Evolutionary conservation across 2,797 vertebrate species (phyloP), one percentile per base, ranked within the genome.

Genomic region (Rousettus madagascariensis): DNA sequence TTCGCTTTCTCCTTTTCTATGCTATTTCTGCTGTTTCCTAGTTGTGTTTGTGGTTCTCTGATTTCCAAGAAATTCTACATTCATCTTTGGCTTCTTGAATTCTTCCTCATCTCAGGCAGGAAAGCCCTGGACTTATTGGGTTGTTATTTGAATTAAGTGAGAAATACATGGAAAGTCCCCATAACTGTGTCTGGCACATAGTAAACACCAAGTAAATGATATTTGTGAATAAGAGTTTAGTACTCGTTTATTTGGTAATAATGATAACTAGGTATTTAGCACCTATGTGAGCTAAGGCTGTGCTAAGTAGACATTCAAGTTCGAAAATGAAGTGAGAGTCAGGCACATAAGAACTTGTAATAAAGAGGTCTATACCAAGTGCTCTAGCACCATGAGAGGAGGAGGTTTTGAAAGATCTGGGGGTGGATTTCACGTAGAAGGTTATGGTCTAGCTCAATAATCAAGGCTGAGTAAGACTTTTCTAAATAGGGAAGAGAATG

Each of bases 221-320:
- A 55, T 83, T 63, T 92, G n/a, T 95, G 49, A 91, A 36, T 79
- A 41, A 74, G 24, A 83, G 69, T 46, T 94, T 66, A 41, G 43
- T 38, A 66, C 22, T 66, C 53, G 38, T 86, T 95, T 82, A 95
- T 82, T 91, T 96, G 88, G 19, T 78, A 71, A 59, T 90, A 66
- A 84, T 13, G 33, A 71, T 94, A 91, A 91, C 33, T 66, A 6
- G 55, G 71, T 71, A 75, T 80, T 89, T 95, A 86, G 53, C 49
- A 55, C 36, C 57, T 84, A 22, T 3, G 0, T 38, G 43, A 86
- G 36, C 22, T 13, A 63, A 63, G 53, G n/a, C 51, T 82, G 3
- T 88, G 69, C 36, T 90, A 79, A 59, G 8, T 61, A 79, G 87
- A 69, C 38, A 49, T 57, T 36, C 9, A 3, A 33, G 36, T n/a